phyloP scores from a whole-genome alignment of 2,888 invertebrate genomes.

The Cancer borealis region DNA sequence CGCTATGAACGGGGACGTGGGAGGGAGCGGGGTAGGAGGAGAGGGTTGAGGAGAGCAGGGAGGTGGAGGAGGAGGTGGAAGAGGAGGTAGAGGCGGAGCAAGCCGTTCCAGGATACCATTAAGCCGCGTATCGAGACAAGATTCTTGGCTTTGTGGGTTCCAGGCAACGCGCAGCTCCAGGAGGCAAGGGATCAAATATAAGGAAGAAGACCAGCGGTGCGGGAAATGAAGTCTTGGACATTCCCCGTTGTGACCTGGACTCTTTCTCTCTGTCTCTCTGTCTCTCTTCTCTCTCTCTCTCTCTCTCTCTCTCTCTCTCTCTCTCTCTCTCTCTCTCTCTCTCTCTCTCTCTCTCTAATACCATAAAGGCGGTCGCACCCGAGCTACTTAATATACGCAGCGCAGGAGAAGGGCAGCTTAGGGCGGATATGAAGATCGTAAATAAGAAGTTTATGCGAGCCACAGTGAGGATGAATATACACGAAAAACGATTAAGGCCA shows the following conservation, averaged over 20 bases:
- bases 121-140: not conserved
- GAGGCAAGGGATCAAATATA: not conserved
- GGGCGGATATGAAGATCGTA: slow-evolving; percentile 16
- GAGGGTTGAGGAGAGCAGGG: not conserved
- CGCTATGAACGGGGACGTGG: slow-evolving; percentile 11
- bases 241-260: not conserved
- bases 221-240: slow-evolving; percentile 43
- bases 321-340: slow-evolving; percentile 40
- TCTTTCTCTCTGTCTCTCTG: not conserved
- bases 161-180: not conserved
- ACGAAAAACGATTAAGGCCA: not conserved
- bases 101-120: not conserved
- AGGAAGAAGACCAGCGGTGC: not conserved
- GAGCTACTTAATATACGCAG: not conserved
- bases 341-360: slow-evolving; percentile 37
- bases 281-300: not conserved
- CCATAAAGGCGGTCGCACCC: slow-evolving; percentile 20
- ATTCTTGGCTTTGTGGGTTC: not conserved
- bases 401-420: not conserved
- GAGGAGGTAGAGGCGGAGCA: not conserved
- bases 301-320: not conserved
- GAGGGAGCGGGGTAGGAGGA: not conserved
- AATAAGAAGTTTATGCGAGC: slow-evolving; percentile 29
- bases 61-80: not conserved
- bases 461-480: slow-evolving; percentile 6